Evolutionary conservation across 2,797 vertebrate genomes (phyloP), one percentile per base, ranked within the genome.

Genomic region (Neoniphon sammara): DNA sequence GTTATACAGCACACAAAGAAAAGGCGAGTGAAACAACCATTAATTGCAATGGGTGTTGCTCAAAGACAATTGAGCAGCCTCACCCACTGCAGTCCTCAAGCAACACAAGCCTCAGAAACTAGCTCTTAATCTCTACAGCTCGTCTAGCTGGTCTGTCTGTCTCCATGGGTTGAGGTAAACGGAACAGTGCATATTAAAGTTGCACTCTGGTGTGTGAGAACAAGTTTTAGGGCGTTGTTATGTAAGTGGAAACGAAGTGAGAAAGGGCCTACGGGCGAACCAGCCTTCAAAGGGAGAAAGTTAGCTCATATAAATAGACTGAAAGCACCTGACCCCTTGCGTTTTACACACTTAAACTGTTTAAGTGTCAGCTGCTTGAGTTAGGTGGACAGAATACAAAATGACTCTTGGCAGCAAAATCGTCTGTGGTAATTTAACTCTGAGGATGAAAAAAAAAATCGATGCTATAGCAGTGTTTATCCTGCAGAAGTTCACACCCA

Each of bases 21-120:
- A n/a, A 73, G 50, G 60, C 53, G 66, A 69, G 70, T 76, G 34
- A 74, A 74, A 70, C 72, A 88, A 79, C 57, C 83, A 39, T 68
- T 55, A 71, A 82, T 91, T 89, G 88, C 30, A 64, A 59, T 79
- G 87, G 82, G 84, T 84, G 82, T 85, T 88, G 84, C 66, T 89
- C 62, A 85, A 73, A 87, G 78, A 83, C 76, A 52, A 55, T 0
- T 8, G 62, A 54, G 72, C 1, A 56, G 81, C 89, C 90, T 90
- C 87, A 66, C 86, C 88, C 87, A 80, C 68, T 50, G 15, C 25
- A 15, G 52, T 31, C 23, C 56, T 69, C n/a, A 73, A 78, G 70
- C 79, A 65, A 34, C 80, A 68, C 30, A 71, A 50, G 79, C 79
- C 52, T 59, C 71, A 53, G 78, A 75, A 77, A 73, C 74, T 73